These are phyloP conservation scores for Tachuris rubrigastra DNA, from an alignment of 2,113 vertebrate species.

Conservation along the genomic window DNA sequence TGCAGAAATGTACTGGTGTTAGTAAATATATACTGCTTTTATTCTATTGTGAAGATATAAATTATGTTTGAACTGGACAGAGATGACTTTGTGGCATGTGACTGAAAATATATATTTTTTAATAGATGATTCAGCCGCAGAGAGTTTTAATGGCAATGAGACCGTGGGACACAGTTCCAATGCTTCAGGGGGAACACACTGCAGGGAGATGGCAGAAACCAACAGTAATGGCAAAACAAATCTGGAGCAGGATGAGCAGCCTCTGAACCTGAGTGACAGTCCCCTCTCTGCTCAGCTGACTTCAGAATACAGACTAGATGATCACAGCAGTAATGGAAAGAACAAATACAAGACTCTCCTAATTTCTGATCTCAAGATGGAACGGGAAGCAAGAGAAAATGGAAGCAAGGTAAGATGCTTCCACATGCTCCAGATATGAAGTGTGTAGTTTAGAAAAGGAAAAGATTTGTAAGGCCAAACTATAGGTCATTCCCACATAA, in stretches of 20 bases:
- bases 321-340: slow-evolving; percentile 80
- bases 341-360: slow-evolving; percentile 82
- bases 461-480: not conserved
- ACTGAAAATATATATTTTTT: slow-evolving; percentile 69
- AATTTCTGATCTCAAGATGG: slow-evolving; percentile 83
- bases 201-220: slow-evolving; percentile 80
- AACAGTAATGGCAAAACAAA: slow-evolving; percentile 79
- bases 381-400: slow-evolving; percentile 81
- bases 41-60: slow-evolving; percentile 30
- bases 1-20: not conserved
- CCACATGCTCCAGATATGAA: slow-evolving; percentile 32
- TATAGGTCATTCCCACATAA: slow-evolving; percentile 1
- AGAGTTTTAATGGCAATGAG: slow-evolving; percentile 85
- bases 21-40: not conserved
- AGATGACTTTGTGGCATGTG: slow-evolving; percentile 38
- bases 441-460: slow-evolving; percentile 27
- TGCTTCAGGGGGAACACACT: slow-evolving; percentile 77
- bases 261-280: slow-evolving; percentile 85
- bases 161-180: slow-evolving; percentile 77
- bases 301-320: slow-evolving; percentile 81
- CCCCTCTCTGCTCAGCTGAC: slow-evolving; percentile 80
- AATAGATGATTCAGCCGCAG: slow-evolving; percentile 85
- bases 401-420: slow-evolving; percentile 83
- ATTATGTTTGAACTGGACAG: slow-evolving; percentile 50
- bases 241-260: slow-evolving; percentile 81